A percentile compares a stretch with the other conserved stretches of the same genome.
Evolutionary conservation across 2,797 vertebrate species (phyloP).

Genomic region (Morelia viridis): DNA sequence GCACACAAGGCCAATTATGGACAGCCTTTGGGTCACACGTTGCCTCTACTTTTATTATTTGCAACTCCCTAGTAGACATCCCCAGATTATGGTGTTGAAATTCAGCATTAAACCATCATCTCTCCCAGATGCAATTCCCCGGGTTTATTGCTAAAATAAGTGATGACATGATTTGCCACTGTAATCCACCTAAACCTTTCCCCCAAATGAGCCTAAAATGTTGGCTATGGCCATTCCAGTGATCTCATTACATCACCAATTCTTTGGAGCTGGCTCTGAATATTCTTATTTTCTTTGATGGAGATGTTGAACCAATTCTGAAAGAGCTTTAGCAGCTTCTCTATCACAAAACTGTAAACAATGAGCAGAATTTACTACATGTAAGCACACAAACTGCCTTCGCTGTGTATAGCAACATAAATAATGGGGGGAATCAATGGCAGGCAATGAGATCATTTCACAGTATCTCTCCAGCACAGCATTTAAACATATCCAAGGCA

Average conservation of each 20-base stretch:
- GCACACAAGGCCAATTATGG: not conserved
- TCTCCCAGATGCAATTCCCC: not conserved
- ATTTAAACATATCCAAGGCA: conserved; percentile 34
- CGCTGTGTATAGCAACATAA: conserved; percentile 68
- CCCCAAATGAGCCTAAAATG: not conserved
- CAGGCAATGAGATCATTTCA: conserved; percentile 57
- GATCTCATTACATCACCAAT: not conserved
- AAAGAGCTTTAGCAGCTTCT: conserved; percentile 64
- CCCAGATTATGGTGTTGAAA: not conserved
- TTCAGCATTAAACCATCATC: not conserved
- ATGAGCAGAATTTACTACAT: conserved; percentile 64
- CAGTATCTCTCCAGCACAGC: conserved; percentile 42
- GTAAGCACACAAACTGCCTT: conserved; percentile 62
- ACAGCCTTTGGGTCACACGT: not conserved
- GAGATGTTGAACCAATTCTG: conserved; percentile 63
- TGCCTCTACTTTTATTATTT: not conserved
- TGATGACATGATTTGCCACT: not conserved
- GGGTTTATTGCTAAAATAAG: not conserved
- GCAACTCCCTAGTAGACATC: not conserved
- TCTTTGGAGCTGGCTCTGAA: conserved; percentile 8
- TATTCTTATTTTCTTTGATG: conserved; percentile 60
- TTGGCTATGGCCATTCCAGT: not conserved
- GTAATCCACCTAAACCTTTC: not conserved
- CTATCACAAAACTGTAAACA: conserved; percentile 68
- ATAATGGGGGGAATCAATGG: conserved; percentile 64